Evolutionary conservation across 2,113 vertebrate genomes (phyloP).

Genomic region (Cheilinus undulatus): DNA sequence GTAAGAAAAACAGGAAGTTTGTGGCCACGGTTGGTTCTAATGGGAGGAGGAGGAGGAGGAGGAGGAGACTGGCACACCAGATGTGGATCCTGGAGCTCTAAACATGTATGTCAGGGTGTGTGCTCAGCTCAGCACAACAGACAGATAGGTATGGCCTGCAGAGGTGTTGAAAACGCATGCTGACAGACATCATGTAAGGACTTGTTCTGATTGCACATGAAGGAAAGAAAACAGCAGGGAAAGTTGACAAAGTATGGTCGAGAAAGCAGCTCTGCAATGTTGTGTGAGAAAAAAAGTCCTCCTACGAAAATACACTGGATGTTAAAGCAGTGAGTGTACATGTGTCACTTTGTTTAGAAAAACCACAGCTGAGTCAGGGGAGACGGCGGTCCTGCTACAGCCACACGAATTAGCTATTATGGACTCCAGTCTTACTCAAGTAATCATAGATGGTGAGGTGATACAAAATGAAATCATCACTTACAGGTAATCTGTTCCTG

Average conservation of each 20-base stretch:
- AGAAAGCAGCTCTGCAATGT: constrained; percentile 3
- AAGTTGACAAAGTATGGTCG: neutral
- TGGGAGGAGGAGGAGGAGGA: constrained; percentile 19
- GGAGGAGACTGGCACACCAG: constrained; percentile 51
- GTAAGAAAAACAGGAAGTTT: constrained; percentile 74
- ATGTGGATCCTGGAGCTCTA: constrained; percentile 68
- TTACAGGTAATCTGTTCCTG: neutral
- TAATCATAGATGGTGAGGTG: constrained; percentile 43
- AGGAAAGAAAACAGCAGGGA: neutral
- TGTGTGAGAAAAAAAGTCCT: neutral
- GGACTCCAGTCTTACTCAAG: constrained; percentile 10
- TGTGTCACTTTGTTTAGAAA: constrained; percentile 46
- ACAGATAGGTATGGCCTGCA: constrained; percentile 26
- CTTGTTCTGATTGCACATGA: constrained; percentile 48
- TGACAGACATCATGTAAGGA: constrained; percentile 34
- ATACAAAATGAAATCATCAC: constrained; percentile 36
- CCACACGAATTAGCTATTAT: constrained; percentile 22
- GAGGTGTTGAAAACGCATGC: constrained; percentile 13
- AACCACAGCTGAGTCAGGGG: constrained; percentile 51
- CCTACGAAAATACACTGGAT: constrained; percentile 9
- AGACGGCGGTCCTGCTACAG: neutral
- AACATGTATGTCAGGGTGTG: constrained; percentile 58
- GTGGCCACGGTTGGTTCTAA: constrained; percentile 57
- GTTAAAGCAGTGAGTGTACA: neutral
- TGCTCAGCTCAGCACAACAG: constrained; percentile 1